Percentiles rank a stretch among this genome's conserved stretches.
Evolutionary conservation across 2,113 vertebrate species (phyloP).

Genomic region (Ciconia boyciana): DNA sequence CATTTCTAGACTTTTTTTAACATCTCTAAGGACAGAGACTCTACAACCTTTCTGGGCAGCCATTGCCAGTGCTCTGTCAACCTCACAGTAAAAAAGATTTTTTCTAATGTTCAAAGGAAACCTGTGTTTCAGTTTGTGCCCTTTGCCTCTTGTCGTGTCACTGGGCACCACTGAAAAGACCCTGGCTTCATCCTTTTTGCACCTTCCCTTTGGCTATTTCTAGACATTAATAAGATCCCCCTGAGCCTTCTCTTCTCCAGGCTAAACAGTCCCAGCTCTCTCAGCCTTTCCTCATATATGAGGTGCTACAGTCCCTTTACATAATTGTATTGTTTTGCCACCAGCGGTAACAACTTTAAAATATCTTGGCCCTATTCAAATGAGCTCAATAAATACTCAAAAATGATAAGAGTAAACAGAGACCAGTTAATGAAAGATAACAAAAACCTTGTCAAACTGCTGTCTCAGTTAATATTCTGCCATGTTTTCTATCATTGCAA

Average conservation of each 20-base stretch:
- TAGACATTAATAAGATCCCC: not conserved
- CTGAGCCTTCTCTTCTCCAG: not conserved
- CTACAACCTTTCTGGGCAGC: not conserved
- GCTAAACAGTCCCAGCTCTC: not conserved
- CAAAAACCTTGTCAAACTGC: not conserved
- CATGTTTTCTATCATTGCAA: not conserved
- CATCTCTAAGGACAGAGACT: not conserved
- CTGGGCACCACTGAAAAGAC: not conserved
- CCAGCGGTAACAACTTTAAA: not conserved
- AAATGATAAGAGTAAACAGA: not conserved
- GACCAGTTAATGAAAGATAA: not conserved
- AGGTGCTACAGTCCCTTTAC: not conserved
- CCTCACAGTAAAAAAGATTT: not conserved
- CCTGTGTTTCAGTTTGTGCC: not conserved
- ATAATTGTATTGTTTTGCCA: not conserved
- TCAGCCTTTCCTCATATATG: not conserved
- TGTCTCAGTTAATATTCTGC: not conserved
- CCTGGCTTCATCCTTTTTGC: not conserved
- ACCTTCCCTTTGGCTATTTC: not conserved
- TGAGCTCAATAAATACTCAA: not conserved
- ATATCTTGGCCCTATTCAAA: not conserved
- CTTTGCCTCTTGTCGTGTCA: not conserved
- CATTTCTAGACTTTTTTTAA: rapidly evolving
- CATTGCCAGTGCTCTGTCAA: not conserved
- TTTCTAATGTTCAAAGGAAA: not conserved